Base-by-base conservation (phyloP, 2,113 vertebrate genomes). In the Drymodes brunneopygia region DNA sequence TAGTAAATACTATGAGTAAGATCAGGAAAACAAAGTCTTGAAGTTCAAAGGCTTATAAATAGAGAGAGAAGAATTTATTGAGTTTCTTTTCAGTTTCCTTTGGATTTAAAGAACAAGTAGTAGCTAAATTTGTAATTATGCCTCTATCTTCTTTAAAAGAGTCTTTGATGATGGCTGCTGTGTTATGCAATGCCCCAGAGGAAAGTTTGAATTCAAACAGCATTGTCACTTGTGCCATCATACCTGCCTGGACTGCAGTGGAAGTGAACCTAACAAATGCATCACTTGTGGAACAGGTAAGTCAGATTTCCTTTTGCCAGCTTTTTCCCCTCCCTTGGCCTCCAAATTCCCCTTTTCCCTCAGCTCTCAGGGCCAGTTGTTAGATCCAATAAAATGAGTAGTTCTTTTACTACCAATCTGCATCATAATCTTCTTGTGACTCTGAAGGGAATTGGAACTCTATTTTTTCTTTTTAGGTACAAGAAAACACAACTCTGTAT, bases 201-300 rank as follows among this genome's bases (percentile, higher is more conserved):
- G 98, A 38, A 98, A 98, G 95, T 99, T 98, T 82, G 95, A 97
- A 70, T 96, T 94, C 80, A 95, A 97, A 45, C 91, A 96, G 29
- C 98, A 98, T 44, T 99, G 99, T 80, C 97, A 97, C 65, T 95
- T 91, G 12, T 99, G 99, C 97, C 99, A 99, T 93, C 97, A 98
- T 86, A 99, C 98, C 82, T 99, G 99, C 96, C 94, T 96, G 4
- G 97, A 98, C n/a, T 99, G 99, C 94, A 97, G 64, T 40, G 98
- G 98, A 66, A 98, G 97, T 28, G 98, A 98, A 36, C 98, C 98
- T 45, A 97, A 98, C 90, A 98, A 98, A 95, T 99, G 99, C 62
- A 99, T 97, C 31, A 66, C 97, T 73, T 99, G 99, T 92, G 97
- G 98, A 86, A 98, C 47, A 98, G 99, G 99, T 99, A 97, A 96